Evolutionary conservation across 2,797 vertebrate species (phyloP).

Genomic region (Alosa sapidissima): DNA sequence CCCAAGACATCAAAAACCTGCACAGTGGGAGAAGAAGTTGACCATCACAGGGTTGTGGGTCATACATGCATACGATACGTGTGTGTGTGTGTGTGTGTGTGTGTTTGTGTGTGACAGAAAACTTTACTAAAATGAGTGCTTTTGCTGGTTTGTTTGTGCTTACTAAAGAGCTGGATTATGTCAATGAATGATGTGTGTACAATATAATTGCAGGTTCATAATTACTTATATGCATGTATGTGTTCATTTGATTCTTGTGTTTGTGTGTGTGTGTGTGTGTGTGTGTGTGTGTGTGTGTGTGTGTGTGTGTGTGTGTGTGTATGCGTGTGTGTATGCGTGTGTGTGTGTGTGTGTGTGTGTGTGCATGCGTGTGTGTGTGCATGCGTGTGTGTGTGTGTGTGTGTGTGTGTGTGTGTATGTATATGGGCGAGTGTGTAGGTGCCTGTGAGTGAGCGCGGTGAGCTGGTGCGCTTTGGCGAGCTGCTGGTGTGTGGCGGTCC

Average conservation of each 20-base stretch:
- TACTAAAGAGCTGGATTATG: too few relatives aligned
- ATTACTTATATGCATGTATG: neutral
- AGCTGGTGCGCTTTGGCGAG: conserved; percentile 84
- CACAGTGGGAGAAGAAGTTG: neutral
- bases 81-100: neutral
- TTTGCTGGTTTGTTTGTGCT: too few relatives aligned
- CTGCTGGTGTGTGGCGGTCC: conserved; percentile 79
- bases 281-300: neutral
- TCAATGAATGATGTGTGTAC: neutral
- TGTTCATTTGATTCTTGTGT: neutral
- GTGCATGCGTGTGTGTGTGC: neutral
- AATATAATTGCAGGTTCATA: too few relatives aligned
- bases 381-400: conserved; percentile 25
- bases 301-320: conserved; percentile 22
- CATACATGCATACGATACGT: neutral
- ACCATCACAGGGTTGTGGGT: neutral
- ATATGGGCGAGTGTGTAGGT: conserved; percentile 64
- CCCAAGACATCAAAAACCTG: conserved; percentile 11
- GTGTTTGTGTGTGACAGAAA: neutral
- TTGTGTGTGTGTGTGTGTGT: neutral
- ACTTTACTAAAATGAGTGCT: too few relatives aligned
- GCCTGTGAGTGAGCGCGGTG: conserved; percentile 80
- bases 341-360: neutral
- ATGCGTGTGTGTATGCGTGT: too few relatives aligned
- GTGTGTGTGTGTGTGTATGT: conserved; percentile 14